Evolutionary conservation across 2,888 invertebrate species (phyloP).

Genomic region (Mellilla xanthometata): DNA sequence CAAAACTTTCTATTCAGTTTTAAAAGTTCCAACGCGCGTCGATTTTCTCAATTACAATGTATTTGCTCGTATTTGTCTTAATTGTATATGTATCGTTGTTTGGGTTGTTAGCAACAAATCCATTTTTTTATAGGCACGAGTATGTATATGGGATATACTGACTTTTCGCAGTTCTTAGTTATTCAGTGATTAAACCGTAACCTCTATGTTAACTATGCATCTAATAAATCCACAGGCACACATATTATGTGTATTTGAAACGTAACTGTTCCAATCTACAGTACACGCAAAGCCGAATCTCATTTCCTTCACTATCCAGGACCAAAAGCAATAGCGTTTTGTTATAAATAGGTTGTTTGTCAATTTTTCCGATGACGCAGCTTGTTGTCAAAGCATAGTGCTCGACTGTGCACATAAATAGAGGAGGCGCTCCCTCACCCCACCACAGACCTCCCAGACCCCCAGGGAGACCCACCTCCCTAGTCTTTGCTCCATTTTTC

Average conservation of each 20-base stretch:
- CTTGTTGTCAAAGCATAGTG: constrained; percentile 62
- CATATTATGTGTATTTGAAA: too few relatives aligned
- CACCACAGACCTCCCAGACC: constrained; percentile 17
- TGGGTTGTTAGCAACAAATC: too few relatives aligned
- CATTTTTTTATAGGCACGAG: too few relatives aligned
- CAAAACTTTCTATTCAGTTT: constrained; percentile 62
- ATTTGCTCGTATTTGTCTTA: constrained; percentile 39
- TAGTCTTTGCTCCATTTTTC: constrained; percentile 61
- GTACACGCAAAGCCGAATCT: background rate
- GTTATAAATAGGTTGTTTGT: constrained; percentile 61
- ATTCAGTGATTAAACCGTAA: too few relatives aligned
- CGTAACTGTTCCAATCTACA: too few relatives aligned
- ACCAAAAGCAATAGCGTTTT: constrained; percentile 20
- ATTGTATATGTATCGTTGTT: too few relatives aligned
- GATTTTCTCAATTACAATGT: constrained; percentile 52
- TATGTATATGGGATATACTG: too few relatives aligned
- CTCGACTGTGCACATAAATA: constrained; percentile 69
- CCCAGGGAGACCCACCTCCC: constrained; percentile 29
- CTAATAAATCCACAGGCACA: too few relatives aligned
- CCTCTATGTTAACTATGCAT: too few relatives aligned
- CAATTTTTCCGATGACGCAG: constrained; percentile 71
- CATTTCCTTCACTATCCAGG: background rate
- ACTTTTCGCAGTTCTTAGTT: too few relatives aligned
- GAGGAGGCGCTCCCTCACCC: constrained; percentile 45
- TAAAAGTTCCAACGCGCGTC: constrained; percentile 47